Conservation (phyloP, 2,888 invertebrate genomes). For the Steinernema scapterisci region DNA sequence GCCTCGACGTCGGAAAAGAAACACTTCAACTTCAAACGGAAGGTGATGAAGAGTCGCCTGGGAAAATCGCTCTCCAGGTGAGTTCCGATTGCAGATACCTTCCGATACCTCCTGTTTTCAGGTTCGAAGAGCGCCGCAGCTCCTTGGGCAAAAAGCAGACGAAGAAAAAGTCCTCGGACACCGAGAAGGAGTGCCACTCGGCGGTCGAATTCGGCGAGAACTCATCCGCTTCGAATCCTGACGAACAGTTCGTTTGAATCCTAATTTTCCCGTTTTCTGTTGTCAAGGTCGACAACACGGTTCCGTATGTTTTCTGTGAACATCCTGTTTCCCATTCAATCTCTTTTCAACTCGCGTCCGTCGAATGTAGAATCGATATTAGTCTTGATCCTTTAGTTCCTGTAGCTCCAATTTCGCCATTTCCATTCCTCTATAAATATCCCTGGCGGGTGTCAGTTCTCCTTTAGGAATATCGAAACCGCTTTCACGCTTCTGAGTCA, state of each 20-base stretch:
- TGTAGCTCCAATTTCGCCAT: not conserved
- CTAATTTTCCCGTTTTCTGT: not conserved
- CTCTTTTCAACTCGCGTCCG: too few species aligned
- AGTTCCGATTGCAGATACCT: not conserved
- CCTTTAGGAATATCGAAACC: not conserved
- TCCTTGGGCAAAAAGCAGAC: conserved; percentile 42
- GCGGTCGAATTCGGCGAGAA: conserved; percentile 47
- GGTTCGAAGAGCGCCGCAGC: conserved; percentile 43
- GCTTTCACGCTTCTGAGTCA: too few species aligned
- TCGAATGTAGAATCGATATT: not conserved
- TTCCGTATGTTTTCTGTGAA: conserved; percentile 25
- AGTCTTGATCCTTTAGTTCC: not conserved
- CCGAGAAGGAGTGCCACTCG: conserved; percentile 47
- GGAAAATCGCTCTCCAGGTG: conserved; percentile 37
- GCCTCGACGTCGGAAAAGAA: conserved; percentile 23
- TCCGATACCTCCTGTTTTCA: not conserved
- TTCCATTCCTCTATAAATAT: conserved; percentile 25
- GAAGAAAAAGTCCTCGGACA: conserved; percentile 34
- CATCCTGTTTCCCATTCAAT: too few species aligned
- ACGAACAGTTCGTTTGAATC: conserved; percentile 20
- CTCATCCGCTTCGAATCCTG: conserved; percentile 40
- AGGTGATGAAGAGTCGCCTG: conserved; percentile 33
- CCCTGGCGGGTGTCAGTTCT: conserved; percentile 16
- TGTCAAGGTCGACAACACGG: conserved; percentile 22
- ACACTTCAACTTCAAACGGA: conserved; percentile 34